Conservation (phyloP, 1,140 invertebrate genomes). For the Brachionus manjavacas region DNA sequence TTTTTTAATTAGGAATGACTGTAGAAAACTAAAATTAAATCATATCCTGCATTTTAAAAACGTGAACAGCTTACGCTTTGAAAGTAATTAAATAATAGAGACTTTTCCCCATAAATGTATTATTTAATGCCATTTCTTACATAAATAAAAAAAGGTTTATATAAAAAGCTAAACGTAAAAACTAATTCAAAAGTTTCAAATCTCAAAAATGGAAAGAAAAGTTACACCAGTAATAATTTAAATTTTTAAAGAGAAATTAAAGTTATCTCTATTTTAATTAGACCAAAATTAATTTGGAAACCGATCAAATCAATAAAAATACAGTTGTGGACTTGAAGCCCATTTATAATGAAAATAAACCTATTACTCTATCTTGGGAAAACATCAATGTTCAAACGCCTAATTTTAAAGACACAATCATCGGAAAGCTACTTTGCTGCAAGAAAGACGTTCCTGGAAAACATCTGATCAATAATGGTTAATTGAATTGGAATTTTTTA, state of each 20-base stretch:
- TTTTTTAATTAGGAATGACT: neutral
- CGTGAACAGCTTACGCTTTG: neutral
- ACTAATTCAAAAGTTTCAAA: neutral
- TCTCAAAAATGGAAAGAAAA: constrained; percentile 7
- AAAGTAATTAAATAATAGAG: neutral
- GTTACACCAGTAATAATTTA: neutral
- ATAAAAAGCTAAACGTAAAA: neutral
- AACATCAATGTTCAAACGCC: constrained; percentile 34
- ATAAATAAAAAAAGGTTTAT: neutral
- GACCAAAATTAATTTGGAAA: constrained; percentile 8
- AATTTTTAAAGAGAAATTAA: neutral
- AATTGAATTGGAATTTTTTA: neutral
- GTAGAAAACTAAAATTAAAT: neutral
- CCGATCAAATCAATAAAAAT: neutral
- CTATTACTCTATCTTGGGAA: constrained; percentile 27
- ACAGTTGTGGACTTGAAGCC: neutral
- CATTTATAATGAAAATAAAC: neutral
- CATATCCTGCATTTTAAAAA: neutral
- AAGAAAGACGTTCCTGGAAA: constrained; percentile 37
- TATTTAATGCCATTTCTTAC: neutral
- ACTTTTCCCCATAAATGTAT: neutral
- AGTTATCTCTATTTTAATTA: neutral
- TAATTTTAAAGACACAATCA: neutral
- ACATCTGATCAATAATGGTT: constrained; percentile 34
- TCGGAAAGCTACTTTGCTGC: constrained; percentile 22